Evolutionary conservation across 37 sponge, comb jelly and placozoan genomes (phyloP), one percentile per base, ranked within the genome.

Genomic region (Haliclona indistincta): DNA sequence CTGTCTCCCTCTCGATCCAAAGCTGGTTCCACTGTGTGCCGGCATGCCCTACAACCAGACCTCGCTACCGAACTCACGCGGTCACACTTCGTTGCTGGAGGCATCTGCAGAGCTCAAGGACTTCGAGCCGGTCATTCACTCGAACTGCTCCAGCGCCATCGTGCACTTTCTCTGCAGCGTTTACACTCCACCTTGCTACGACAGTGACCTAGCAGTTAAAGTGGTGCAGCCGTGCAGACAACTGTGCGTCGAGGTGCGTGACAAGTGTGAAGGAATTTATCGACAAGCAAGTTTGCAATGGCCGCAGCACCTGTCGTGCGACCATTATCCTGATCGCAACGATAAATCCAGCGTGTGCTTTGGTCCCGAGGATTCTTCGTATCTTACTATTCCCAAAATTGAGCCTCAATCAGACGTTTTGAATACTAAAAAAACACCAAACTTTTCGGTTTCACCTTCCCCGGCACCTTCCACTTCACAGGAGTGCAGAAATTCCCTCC

Each of bases 121-220:
- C 36, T 90, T 80, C 58, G 38, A 30, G 3, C 58, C 76, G 20
- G 62, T 80, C 5, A 43, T 41, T 36, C 17, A 37, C 4, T n/a
- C n/a, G n/a, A 49, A 36, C 0, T 91, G 92, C 56, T 91, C 92
- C 34, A 73, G 74, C 37, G 87, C 92, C 56, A 75, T 91, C 43
- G 74, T 91, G n/a, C 83, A 82, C 56, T 79, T 86, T 26, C 78
- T 91, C 29, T 91, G 92, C 42, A n/a, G 84, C 3, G 74, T 91
- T 6, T 91, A 91, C 70, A 73, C 87, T 54, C 92, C 92, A 2
- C 70, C 70, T 35, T 91, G 92, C 54, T n/a, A n/a, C n/a, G n/a
- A n/a, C n/a, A 26, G 42, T 3, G 51, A 33, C 0, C 29, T 23
- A 0, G 10, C 26, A 4, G 62, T 54, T 1, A 26, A 5, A 26